A percentile compares a stretch with the other conserved stretches of the same genome.
phyloP scores from a whole-genome alignment of 2,888 invertebrate species.

The Gari tellinella region DNA sequence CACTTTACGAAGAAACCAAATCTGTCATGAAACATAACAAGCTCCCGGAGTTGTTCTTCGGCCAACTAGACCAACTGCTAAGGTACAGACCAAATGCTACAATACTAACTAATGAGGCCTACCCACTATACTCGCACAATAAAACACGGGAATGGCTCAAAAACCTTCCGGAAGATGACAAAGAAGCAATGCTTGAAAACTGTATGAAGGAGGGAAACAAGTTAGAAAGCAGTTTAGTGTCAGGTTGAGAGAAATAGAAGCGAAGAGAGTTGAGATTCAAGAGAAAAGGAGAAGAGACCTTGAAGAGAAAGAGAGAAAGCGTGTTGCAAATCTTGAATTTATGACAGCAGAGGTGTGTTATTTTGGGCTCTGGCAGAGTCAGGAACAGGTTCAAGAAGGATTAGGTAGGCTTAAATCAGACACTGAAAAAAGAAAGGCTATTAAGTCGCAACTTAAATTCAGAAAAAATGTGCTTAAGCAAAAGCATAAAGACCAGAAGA shows the following conservation, averaged over 20 bases:
- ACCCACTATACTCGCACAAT: slow-evolving; percentile 45
- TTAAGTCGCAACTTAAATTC: slow-evolving; percentile 43
- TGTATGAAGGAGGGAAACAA: slow-evolving; percentile 31
- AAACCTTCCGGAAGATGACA: slow-evolving; percentile 19
- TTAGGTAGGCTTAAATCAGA: slow-evolving; percentile 15
- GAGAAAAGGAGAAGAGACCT: slow-evolving; percentile 19
- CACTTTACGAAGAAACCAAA: slow-evolving; percentile 10
- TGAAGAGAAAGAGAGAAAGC: slow-evolving; percentile 33
- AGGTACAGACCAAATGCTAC: slow-evolving; percentile 48
- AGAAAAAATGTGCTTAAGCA: slow-evolving; percentile 39
- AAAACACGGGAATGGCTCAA: slow-evolving; percentile 51
- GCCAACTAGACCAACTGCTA: slow-evolving; percentile 52
- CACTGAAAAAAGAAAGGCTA: slow-evolving; percentile 23
- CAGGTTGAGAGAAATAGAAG: slow-evolving; percentile 40
- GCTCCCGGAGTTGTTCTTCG: slow-evolving; percentile 52
- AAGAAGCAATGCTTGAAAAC: too few species aligned
- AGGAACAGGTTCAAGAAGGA: slow-evolving; percentile 45
- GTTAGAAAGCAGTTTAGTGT: slow-evolving; percentile 35
- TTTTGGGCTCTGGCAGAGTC: slow-evolving; percentile 59
- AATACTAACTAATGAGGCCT: slow-evolving; percentile 42
- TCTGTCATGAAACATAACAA: slow-evolving; percentile 54
- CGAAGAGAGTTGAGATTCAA: slow-evolving; percentile 35
- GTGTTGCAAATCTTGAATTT: slow-evolving; percentile 37
- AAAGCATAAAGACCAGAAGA: slow-evolving; percentile 25
- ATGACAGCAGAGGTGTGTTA: slow-evolving; percentile 49